A percentile compares a stretch with the other conserved stretches of the same genome.
These are phyloP conservation scores for Cylas formicarius DNA, from an alignment of 1,140 invertebrate genomes.

Conservation along the genomic window DNA sequence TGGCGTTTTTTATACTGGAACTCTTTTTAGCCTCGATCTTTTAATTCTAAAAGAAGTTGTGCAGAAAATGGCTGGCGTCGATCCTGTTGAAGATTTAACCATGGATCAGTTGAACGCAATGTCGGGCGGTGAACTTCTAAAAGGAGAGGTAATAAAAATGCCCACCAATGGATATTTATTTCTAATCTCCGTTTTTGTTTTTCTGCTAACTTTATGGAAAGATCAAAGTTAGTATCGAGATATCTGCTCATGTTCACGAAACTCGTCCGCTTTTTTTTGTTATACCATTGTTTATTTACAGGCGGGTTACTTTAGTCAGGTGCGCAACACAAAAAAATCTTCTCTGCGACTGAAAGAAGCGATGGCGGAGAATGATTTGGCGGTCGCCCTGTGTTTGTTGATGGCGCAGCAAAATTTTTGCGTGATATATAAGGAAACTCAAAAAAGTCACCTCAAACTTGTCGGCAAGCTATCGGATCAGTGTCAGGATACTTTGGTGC, in stretches of 20 bases:
- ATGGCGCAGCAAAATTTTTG: slow-evolving; percentile 97
- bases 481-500: slow-evolving; percentile 97
- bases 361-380: slow-evolving; percentile 77
- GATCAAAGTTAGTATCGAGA: too few relatives aligned
- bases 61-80: slow-evolving; percentile 98
- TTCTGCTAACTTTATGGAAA: too few relatives aligned
- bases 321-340: slow-evolving; percentile 93
- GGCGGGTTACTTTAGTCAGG: slow-evolving; percentile 95
- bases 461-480: slow-evolving; percentile 77
- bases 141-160: slow-evolving; percentile 67
- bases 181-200: too few relatives aligned
- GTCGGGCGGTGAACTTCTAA: slow-evolving; percentile 90
- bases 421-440: slow-evolving; percentile 80
- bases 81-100: slow-evolving; percentile 94
- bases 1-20: slow-evolving; percentile 8
- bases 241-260: too few relatives aligned
- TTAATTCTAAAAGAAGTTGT: slow-evolving; percentile 96
- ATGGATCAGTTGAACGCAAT: slow-evolving; percentile 92
- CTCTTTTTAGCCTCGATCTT: slow-evolving; percentile 74
- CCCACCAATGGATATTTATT: neutral
- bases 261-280: too few relatives aligned
- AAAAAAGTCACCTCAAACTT: slow-evolving; percentile 85
- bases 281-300: too few relatives aligned
- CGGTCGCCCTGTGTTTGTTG: slow-evolving; percentile 85
- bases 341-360: slow-evolving; percentile 94